Base-by-base conservation (phyloP, 2,113 vertebrate species). In the Micromys minutus region DNA sequence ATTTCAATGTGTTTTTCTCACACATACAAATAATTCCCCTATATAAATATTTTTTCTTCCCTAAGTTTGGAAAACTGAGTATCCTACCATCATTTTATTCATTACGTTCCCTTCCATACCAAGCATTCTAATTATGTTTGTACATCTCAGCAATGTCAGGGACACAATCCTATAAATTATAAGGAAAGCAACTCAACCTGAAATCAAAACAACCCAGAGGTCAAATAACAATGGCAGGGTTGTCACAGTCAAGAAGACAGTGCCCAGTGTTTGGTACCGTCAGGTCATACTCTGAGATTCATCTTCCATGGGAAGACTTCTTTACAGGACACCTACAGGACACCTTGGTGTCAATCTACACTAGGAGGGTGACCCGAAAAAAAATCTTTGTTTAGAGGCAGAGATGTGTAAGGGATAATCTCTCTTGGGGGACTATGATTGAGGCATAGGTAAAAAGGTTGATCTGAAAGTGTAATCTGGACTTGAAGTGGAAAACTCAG, bases 131-230 rank as follows among this genome's bases (percentile, higher is more conserved):
- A 94, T 88, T 52, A 88, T 39, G 34, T 76, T 31, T 39, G 45
- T 50, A 88, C 72, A 9, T 36, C 39, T 21, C 67, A 61, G 9
- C 13, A 36, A 36, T 13, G 34, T n/a, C 19, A 47, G 39, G 65
- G 39, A 81, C 13, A n/a, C 81, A 81, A n/a, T 42, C 63, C 26
- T 34, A 75, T 34, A 69, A 92, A 92, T 81, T 57, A 89, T 91
- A 94, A 85, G 24, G 67, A 91, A 93, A 92, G 65, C 1, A 29
- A 34, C 69, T 89, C 34, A 87, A 69, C 63, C 69, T 55, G 57
- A 81, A 92, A 95, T 71, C 57, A 61, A 91, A 95, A 89, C 16
- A 94, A 76, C 47, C 89, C 89, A 86, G 94, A 91, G 91, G 21
- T 87, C 87, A 91, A 87, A 77, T 57, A 89, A 79, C n/a, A 95